phyloP scores from a whole-genome alignment of 2,888 invertebrate genomes.

The Heliconius erato region DNA sequence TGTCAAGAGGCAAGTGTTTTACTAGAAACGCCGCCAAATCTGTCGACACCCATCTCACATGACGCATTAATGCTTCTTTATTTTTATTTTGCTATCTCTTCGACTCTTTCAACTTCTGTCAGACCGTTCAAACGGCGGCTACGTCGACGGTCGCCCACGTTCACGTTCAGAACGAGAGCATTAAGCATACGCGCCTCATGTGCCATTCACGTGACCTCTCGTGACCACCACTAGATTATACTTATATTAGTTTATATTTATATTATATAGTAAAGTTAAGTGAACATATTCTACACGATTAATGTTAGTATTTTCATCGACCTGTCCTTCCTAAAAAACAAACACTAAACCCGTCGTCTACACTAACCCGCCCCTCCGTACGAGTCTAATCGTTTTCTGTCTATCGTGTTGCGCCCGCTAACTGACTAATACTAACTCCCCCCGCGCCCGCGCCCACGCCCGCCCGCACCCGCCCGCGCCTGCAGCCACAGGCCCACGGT shows the following conservation, averaged over 20 bases:
- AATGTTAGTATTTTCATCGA: constrained; percentile 93
- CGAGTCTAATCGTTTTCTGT: constrained; percentile 75
- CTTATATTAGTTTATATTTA: constrained; percentile 45
- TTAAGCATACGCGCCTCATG: constrained; percentile 56
- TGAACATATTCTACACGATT: constrained; percentile 82
- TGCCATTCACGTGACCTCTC: constrained; percentile 59
- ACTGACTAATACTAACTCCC: constrained; percentile 83
- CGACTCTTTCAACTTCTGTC: constrained; percentile 68
- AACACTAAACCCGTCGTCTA: constrained; percentile 69
- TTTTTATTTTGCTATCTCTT: constrained; percentile 77
- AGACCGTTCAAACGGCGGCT: constrained; percentile 60
- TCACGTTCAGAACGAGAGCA: constrained; percentile 50
- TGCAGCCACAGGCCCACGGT: constrained; percentile 88
- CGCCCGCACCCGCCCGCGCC: constrained; percentile 55
- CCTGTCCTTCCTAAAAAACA: constrained; percentile 92
- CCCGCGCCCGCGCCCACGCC: constrained; percentile 62
- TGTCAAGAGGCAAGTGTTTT: constrained; percentile 87
- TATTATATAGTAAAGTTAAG: constrained; percentile 63
- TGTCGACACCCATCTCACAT: constrained; percentile 82
- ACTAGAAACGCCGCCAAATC: constrained; percentile 81
- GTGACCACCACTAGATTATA: constrained; percentile 31
- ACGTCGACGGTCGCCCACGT: constrained; percentile 66
- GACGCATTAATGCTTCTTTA: constrained; percentile 86
- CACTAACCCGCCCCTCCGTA: constrained; percentile 72
- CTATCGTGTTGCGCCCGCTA: constrained; percentile 81